Percentiles rank a stretch among this genome's conserved stretches.
These are phyloP conservation scores for Platycheirus albimanus DNA, from an alignment of 2,888 invertebrate species.

Conservation along the genomic window DNA sequence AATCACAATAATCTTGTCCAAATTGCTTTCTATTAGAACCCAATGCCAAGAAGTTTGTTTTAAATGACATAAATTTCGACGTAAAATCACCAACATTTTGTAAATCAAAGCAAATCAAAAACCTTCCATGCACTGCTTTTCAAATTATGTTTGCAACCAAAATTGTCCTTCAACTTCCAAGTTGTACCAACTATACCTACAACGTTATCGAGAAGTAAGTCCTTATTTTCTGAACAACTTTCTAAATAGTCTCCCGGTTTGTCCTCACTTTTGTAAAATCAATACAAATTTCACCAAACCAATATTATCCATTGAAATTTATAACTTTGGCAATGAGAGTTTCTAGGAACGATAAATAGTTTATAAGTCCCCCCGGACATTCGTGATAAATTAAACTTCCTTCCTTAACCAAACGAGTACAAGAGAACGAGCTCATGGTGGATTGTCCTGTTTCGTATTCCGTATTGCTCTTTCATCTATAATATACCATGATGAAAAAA, in stretches of 20 bases:
- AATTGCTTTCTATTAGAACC: too few species aligned
- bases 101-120: neutral
- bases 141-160: neutral
- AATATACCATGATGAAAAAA: slow-evolving; percentile 10
- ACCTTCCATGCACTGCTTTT: neutral
- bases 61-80: neutral
- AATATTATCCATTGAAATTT: slow-evolving; percentile 70
- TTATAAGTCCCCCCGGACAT: slow-evolving; percentile 69
- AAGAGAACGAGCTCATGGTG: neutral
- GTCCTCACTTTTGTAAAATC: slow-evolving; percentile 36
- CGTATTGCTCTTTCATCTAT: slow-evolving; percentile 1
- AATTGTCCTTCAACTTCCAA: slow-evolving; percentile 6
- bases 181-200: too few species aligned
- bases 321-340: slow-evolving; percentile 69
- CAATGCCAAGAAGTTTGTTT: too few species aligned
- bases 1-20: too few species aligned
- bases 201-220: neutral
- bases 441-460: slow-evolving; percentile 29
- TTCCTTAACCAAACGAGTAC: slow-evolving; percentile 42
- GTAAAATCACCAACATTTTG: neutral
- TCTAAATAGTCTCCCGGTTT: neutral
- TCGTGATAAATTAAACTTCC: slow-evolving; percentile 71
- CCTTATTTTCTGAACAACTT: slow-evolving; percentile 3
- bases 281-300: slow-evolving; percentile 68
- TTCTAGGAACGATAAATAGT: slow-evolving; percentile 68